These are phyloP conservation scores for Catostomus latipinnis DNA, from an alignment of 2,797 vertebrate species.

Conservation along the genomic window DNA sequence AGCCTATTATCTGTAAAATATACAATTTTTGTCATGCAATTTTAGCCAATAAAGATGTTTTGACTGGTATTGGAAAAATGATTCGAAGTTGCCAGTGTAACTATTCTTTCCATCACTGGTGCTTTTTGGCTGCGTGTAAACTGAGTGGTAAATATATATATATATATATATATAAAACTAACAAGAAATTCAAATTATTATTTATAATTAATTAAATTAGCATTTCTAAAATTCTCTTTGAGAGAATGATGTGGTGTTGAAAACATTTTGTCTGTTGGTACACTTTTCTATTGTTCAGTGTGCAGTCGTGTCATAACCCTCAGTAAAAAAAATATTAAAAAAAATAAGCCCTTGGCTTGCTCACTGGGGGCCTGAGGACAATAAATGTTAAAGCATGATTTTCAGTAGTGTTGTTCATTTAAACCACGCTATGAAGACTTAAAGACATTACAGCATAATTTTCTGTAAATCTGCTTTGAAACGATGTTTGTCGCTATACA, in stretches of 20 bases:
- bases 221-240: neutral
- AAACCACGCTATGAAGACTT: too few species aligned
- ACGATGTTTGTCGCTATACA: too few species aligned
- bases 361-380: too few species aligned
- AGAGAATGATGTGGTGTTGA: too few species aligned
- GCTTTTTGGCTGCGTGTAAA: neutral
- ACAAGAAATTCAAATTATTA: neutral
- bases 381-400: too few species aligned
- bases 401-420: too few species aligned
- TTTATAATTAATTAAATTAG: too few species aligned
- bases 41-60: neutral
- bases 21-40: neutral
- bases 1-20: neutral
- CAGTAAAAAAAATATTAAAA: neutral
- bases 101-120: neutral
- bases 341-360: too few species aligned
- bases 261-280: neutral
- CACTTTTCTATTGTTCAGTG: neutral
- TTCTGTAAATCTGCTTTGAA: too few species aligned
- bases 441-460: too few species aligned
- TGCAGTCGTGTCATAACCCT: neutral
- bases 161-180: too few species aligned
- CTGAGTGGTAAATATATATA: neutral
- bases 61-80: neutral
- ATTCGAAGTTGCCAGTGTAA: neutral